A percentile compares a stretch with the other conserved stretches of the same genome.
phyloP scores from a whole-genome alignment of 2,888 invertebrate genomes.

The Stegana nigrithorax region DNA sequence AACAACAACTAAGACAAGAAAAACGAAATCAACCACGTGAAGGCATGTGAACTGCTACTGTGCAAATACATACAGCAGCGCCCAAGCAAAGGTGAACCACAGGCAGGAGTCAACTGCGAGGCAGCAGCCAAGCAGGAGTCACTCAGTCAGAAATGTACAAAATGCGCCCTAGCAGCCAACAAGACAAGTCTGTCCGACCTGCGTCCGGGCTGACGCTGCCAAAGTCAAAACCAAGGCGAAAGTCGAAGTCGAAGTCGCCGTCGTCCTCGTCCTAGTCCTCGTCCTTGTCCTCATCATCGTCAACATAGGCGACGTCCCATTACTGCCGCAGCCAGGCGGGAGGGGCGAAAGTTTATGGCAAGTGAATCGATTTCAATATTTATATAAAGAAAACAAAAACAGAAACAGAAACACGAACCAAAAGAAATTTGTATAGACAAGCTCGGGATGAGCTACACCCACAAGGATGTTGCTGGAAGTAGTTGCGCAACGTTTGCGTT shows the following conservation, averaged over 20 bases:
- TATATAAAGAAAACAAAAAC: slow-evolving; percentile 41
- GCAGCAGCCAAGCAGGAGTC: neutral
- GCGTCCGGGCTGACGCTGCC: neutral
- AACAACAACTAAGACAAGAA: slow-evolving; percentile 49
- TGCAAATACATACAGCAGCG: no score
- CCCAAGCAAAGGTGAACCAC: no score
- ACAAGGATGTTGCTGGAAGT: no score
- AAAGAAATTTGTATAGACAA: neutral
- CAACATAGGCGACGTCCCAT: no score
- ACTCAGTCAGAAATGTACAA: neutral
- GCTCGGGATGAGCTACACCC: neutral
- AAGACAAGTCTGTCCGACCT: neutral
- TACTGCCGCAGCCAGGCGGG: no score
- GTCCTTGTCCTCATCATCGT: no score
- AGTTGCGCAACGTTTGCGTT: no score
- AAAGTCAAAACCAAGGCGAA: neutral
- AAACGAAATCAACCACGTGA: slow-evolving; percentile 48
- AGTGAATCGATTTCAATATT: slow-evolving; percentile 59
- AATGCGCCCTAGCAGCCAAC: no score
- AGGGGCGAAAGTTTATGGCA: slow-evolving; percentile 49
- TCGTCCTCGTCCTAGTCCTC: no score
- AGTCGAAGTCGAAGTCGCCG: neutral
- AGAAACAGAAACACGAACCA: neutral
- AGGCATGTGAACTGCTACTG: no score
- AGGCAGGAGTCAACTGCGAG: neutral